phyloP scores from a whole-genome alignment of 2,888 invertebrate species.

The Heliconius aoede region DNA sequence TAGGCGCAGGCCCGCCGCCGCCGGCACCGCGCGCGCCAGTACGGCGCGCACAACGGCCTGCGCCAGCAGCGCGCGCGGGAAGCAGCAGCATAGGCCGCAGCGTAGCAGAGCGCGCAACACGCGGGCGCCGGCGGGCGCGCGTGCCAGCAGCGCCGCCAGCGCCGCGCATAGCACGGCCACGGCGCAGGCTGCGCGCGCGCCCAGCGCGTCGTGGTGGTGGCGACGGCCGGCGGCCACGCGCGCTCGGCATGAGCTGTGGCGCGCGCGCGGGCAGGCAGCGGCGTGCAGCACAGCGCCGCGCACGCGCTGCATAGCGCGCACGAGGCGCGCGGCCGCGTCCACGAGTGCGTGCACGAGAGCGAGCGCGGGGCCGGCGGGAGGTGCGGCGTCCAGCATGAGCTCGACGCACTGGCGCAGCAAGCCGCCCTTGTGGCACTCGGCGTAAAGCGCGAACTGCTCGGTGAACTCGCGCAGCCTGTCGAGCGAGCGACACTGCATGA shows the following conservation, averaged over 20 bases:
- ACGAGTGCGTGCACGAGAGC: slow-evolving; percentile 79
- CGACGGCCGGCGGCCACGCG: slow-evolving; percentile 76
- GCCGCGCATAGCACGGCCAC: slow-evolving; percentile 83
- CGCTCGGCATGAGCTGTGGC: slow-evolving; percentile 80
- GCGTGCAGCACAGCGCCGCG: slow-evolving; percentile 83
- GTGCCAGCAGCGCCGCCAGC: slow-evolving; percentile 75
- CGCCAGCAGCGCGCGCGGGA: slow-evolving; percentile 80
- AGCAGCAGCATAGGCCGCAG: slow-evolving; percentile 86
- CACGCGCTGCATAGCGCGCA: slow-evolving; percentile 82
- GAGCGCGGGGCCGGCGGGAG: slow-evolving; percentile 64
- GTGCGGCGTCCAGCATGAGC: slow-evolving; percentile 80
- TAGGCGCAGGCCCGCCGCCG: slow-evolving; percentile 76
- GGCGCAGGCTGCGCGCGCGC: slow-evolving; percentile 81
- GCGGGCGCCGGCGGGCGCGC: slow-evolving; percentile 69
- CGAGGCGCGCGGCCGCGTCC: slow-evolving; percentile 82
- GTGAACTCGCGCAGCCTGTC: slow-evolving; percentile 83
- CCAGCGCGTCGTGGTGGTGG: slow-evolving; percentile 85
- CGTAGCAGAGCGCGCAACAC: slow-evolving; percentile 82
- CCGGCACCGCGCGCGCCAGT: slow-evolving; percentile 66
- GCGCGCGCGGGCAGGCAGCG: slow-evolving; percentile 76
- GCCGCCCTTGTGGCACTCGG: slow-evolving; percentile 84
- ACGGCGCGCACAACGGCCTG: slow-evolving; percentile 79
- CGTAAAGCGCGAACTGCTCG: slow-evolving; percentile 84
- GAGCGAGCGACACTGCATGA: slow-evolving; percentile 80
- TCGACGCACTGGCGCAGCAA: slow-evolving; percentile 82